Percentiles rank a stretch among this genome's conserved stretches.
Evolutionary conservation across 2,797 vertebrate species (phyloP).

Genomic region (Sebastes trivittatus): DNA sequence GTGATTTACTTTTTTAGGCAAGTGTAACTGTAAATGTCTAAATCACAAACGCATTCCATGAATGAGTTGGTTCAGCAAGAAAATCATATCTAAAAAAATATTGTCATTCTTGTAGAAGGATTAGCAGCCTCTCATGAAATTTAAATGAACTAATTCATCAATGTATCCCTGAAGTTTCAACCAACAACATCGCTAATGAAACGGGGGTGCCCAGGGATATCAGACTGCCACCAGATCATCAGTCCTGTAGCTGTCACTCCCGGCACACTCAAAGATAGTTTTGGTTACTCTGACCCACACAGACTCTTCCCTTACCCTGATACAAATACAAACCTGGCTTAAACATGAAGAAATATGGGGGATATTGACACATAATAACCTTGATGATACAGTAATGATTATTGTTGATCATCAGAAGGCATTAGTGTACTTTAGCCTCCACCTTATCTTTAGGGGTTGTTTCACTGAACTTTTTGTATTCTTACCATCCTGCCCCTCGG

Average conservation of each 20-base stretch:
- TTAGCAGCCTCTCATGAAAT: too few species aligned
- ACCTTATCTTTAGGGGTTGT: background rate
- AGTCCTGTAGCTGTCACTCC: background rate
- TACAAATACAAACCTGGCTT: background rate
- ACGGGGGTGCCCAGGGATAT: too few species aligned
- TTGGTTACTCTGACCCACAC: background rate
- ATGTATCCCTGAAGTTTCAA: too few species aligned
- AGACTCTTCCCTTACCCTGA: background rate
- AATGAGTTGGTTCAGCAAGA: too few species aligned
- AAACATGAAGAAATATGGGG: background rate
- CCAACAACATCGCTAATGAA: too few species aligned
- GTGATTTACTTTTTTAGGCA: too few species aligned
- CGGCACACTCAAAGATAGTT: background rate
- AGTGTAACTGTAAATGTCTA: too few species aligned
- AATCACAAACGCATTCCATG: too few species aligned
- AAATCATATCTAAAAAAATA: too few species aligned
- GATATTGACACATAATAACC: background rate
- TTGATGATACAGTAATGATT: background rate
- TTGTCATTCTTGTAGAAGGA: too few species aligned
- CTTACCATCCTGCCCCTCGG: background rate
- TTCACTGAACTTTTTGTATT: background rate
- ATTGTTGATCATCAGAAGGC: background rate
- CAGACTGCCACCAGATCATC: too few species aligned
- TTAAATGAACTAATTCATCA: too few species aligned
- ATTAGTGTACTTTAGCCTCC: background rate